Evolutionary conservation across 2,888 invertebrate species (phyloP).

Genomic region (Leuctra nigra): DNA sequence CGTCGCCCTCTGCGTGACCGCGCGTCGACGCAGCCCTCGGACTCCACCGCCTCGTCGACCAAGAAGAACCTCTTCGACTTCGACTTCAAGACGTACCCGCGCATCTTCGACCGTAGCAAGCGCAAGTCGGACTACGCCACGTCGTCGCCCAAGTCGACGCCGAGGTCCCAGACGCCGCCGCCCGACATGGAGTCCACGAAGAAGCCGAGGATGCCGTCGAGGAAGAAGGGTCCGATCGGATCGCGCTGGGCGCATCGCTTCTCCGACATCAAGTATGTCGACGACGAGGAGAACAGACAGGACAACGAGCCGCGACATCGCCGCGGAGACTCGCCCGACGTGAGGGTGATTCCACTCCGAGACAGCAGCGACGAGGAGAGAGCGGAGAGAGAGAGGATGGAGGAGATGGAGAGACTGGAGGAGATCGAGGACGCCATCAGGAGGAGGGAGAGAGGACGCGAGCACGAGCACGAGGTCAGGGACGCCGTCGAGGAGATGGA

Average conservation of each 20-base stretch:
- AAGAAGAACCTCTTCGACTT: constrained; percentile 58
- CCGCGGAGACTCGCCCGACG: constrained; percentile 16
- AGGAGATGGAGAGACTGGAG: constrained; percentile 21
- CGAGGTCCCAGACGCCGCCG: constrained; percentile 45
- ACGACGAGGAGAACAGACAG: constrained; percentile 32
- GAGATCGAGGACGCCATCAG: constrained; percentile 29
- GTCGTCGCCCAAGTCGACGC: constrained; percentile 47
- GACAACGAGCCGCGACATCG: constrained; percentile 34
- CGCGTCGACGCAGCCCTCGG: constrained; percentile 21
- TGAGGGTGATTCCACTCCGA: constrained; percentile 14
- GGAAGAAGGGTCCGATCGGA: constrained; percentile 45
- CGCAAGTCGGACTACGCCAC: constrained; percentile 41
- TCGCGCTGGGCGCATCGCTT: constrained; percentile 45
- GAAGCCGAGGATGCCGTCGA: constrained; percentile 53
- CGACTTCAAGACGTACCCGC: constrained; percentile 72
- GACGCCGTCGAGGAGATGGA: constrained; percentile 15
- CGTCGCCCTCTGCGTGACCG: constrained; percentile 26
- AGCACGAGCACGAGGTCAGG: constrained; percentile 4
- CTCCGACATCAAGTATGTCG: constrained; percentile 37
- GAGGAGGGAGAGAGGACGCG: neutral
- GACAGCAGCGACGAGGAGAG: constrained; percentile 13
- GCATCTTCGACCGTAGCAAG: constrained; percentile 47
- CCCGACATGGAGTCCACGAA: constrained; percentile 37
- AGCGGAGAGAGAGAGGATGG: constrained; percentile 12
- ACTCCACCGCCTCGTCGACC: constrained; percentile 45